These are phyloP conservation scores for Spatulosminthurus flaviceps DNA, from an alignment of 2,888 invertebrate species.

Conservation along the genomic window DNA sequence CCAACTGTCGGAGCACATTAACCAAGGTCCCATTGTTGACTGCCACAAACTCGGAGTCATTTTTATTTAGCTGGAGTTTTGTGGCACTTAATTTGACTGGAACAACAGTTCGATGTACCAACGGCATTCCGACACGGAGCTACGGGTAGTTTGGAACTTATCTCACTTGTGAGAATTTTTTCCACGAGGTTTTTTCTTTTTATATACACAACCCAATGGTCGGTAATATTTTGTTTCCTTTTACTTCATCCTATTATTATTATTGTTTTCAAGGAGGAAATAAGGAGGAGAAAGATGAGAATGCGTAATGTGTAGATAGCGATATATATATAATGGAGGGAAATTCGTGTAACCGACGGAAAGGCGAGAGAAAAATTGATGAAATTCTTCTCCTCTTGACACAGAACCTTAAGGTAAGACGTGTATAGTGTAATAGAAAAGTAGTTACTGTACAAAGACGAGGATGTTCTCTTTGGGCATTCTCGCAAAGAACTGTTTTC, in stretches of 20 bases:
- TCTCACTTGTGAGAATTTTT: constrained; percentile 4
- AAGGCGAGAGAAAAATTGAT: constrained; percentile 1
- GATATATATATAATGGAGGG: not conserved
- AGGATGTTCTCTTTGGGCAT: constrained; percentile 40
- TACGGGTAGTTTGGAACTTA: not conserved
- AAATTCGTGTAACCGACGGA: not conserved
- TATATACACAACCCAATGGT: too few species aligned
- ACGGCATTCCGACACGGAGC: constrained; percentile 55
- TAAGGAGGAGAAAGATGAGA: not conserved
- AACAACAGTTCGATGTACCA: constrained; percentile 56
- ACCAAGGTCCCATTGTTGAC: constrained; percentile 87
- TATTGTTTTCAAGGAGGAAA: not conserved
- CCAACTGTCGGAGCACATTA: constrained; percentile 84
- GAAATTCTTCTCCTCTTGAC: constrained; percentile 1
- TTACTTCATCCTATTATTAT: not conserved
- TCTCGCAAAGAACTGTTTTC: constrained; percentile 46
- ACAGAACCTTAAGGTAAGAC: constrained; percentile 6
- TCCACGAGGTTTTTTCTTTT: too few species aligned
- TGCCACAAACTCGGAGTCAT: constrained; percentile 76
- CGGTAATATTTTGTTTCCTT: not conserved
- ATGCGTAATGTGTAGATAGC: not conserved
- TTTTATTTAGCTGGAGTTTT: constrained; percentile 60
- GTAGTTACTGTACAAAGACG: constrained; percentile 15
- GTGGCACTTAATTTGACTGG: constrained; percentile 57
- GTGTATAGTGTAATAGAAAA: too few species aligned